These are phyloP conservation scores for Dendrolimus pini DNA, from an alignment of 2,888 invertebrate species.

Conservation along the genomic window DNA sequence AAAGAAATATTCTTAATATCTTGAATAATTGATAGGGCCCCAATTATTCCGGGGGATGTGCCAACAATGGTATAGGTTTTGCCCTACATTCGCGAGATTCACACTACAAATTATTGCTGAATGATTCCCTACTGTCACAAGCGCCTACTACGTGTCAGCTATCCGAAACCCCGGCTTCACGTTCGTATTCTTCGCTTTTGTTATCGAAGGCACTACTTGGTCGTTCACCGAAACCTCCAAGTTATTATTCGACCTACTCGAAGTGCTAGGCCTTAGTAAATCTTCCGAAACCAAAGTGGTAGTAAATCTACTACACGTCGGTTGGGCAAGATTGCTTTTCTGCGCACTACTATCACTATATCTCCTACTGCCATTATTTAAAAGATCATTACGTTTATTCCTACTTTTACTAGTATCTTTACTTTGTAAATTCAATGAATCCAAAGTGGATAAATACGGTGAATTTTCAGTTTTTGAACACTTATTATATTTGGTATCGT, in stretches of 20 bases:
- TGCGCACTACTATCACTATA: conserved; percentile 59
- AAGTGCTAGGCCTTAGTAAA: conserved; percentile 32
- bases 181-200: conserved; percentile 46
- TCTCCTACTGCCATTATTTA: conserved; percentile 56
- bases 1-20: no score
- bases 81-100: no score
- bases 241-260: conserved; percentile 35
- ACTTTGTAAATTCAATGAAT: conserved; percentile 41
- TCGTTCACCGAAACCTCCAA: conserved; percentile 17
- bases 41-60: no score
- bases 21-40: no score
- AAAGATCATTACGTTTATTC: conserved; percentile 37
- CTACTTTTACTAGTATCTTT: conserved; percentile 36
- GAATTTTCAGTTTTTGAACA: conserved; percentile 37
- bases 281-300: conserved; percentile 61
- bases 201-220: conserved; percentile 34
- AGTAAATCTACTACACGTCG: conserved; percentile 53
- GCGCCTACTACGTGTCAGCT: conserved; percentile 24
- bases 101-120: no score
- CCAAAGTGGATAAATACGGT: conserved; percentile 34
- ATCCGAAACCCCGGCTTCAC: conserved; percentile 59
- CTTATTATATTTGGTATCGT: conserved; percentile 46
- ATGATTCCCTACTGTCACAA: no score
- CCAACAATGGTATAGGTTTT: no score
- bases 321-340: conserved; percentile 38